Evolutionary conservation across 1,140 invertebrate species (phyloP).

Genomic region (Centruroides vittatus): DNA sequence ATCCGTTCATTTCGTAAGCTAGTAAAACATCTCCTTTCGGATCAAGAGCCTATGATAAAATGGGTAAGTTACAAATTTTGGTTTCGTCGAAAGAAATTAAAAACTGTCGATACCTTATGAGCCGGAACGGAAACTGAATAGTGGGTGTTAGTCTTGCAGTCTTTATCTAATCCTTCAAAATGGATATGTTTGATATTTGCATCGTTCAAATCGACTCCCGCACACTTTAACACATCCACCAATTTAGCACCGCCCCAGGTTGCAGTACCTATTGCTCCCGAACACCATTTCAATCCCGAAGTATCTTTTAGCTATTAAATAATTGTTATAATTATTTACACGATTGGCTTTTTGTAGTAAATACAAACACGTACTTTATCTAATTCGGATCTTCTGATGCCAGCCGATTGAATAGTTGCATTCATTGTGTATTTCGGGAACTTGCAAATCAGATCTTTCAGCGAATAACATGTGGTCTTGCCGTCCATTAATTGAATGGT

Average conservation of each 20-base stretch:
- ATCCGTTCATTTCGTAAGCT: conserved; percentile 95
- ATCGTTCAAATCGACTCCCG: conserved; percentile 43
- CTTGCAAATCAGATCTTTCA: no score
- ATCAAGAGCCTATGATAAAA: conserved; percentile 46
- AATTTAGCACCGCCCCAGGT: conserved; percentile 84
- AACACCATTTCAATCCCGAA: conserved; percentile 76
- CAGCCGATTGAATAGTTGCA: neutral
- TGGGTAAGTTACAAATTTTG: no score
- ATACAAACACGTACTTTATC: conserved; percentile 52
- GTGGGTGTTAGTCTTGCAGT: neutral
- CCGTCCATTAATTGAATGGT: neutral
- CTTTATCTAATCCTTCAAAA: conserved; percentile 60
- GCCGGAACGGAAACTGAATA: neutral
- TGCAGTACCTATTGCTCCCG: no score
- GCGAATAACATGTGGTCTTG: no score
- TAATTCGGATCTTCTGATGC: neutral
- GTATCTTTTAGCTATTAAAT: conserved; percentile 48
- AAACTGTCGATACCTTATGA: no score
- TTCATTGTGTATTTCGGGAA: neutral
- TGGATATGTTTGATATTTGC: conserved; percentile 57
- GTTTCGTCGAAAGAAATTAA: no score
- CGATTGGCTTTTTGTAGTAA: conserved; percentile 81
- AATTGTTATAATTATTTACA: conserved; percentile 71
- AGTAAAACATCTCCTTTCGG: conserved; percentile 66
- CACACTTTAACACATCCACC: conserved; percentile 50